Conservation (phyloP, 2,888 invertebrate genomes). For the Prosopocoilus inquinatus region DNA sequence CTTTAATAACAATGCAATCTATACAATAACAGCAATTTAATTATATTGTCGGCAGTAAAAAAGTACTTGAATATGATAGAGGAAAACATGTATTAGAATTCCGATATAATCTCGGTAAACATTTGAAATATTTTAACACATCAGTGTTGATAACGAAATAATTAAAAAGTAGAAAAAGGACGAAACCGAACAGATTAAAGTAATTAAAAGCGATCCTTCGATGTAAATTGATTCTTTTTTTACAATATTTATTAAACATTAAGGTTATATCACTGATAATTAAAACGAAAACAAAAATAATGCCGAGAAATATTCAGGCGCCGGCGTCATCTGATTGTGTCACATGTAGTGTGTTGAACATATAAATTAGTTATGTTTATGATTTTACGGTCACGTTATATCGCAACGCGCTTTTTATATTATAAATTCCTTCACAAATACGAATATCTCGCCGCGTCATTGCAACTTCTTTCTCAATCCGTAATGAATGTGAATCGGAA, state of each 20-base stretch:
- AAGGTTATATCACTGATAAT: conserved; percentile 15
- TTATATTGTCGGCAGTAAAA: too few species aligned
- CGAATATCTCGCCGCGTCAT: not conserved
- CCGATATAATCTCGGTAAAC: too few species aligned
- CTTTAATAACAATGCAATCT: too few species aligned
- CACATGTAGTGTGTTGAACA: conserved; percentile 20
- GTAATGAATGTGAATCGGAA: not conserved
- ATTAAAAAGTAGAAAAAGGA: not conserved
- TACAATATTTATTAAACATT: conserved; percentile 12
- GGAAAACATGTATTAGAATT: too few species aligned
- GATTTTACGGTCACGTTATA: conserved; percentile 5
- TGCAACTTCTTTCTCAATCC: not conserved
- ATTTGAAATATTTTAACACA: too few species aligned
- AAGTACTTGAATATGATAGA: too few species aligned
- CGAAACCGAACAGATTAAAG: not conserved
- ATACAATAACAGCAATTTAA: too few species aligned
- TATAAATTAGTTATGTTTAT: conserved; percentile 22
- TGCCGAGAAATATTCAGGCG: conserved; percentile 22
- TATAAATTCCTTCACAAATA: conserved; percentile 10
- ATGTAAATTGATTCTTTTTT: not conserved
- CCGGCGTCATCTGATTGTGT: conserved; percentile 25
- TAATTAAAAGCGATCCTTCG: not conserved
- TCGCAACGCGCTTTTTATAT: not conserved
- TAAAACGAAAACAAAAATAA: conserved; percentile 19
- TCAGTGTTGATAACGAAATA: too few species aligned